Evolutionary conservation across 2,888 invertebrate genomes (phyloP).

Genomic region (Steinernema scapterisci): DNA sequence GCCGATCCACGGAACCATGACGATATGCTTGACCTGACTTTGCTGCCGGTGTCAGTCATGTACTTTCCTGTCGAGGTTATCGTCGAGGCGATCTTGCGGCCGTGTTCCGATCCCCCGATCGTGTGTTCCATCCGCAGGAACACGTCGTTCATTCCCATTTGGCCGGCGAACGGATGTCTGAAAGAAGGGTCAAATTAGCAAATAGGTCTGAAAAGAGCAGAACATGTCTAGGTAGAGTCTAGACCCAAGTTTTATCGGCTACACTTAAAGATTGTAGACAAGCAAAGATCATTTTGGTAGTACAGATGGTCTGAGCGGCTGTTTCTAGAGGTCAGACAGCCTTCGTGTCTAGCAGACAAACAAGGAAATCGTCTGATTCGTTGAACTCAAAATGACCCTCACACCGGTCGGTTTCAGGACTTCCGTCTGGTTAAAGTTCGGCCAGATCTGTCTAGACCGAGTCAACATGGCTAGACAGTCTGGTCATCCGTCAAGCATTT

Average conservation of each 20-base stretch:
- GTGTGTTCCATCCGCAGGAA: constrained; percentile 69
- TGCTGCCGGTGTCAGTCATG: constrained; percentile 50
- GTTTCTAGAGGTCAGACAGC: too few species aligned
- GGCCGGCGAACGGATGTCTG: constrained; percentile 89
- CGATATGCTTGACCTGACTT: constrained; percentile 52
- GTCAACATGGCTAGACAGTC: too few species aligned
- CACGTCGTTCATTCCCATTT: constrained; percentile 91
- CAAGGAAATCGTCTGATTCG: too few species aligned
- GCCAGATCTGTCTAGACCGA: too few species aligned
- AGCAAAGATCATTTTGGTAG: too few species aligned
- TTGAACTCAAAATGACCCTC: too few species aligned
- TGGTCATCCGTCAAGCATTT: too few species aligned
- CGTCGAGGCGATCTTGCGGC: constrained; percentile 51
- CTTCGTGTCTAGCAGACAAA: too few species aligned
- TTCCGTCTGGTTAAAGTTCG: too few species aligned
- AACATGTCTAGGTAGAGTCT: neutral
- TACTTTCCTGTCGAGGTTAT: constrained; percentile 59
- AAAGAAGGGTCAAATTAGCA: constrained; percentile 42
- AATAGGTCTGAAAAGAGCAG: neutral
- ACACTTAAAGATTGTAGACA: too few species aligned
- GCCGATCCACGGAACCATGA: constrained; percentile 50
- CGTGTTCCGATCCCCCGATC: constrained; percentile 55
- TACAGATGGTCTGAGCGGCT: too few species aligned
- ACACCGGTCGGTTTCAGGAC: too few species aligned
- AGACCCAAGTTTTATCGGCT: neutral